Percentiles rank a stretch among this genome's conserved stretches.
Evolutionary conservation across 2,113 vertebrate genomes (phyloP).

Genomic region (cattle (Bos taurus)): ARS-UCD2.0 NC_037343.1:71376001-71376500

Average conservation of each 20-base stretch:
- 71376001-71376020: neutral
- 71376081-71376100: neutral
- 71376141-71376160: neutral
- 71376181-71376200: neutral
- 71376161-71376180: neutral
- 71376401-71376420: neutral
- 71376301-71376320: fast-evolving
- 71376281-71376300: fast-evolving
- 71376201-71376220: neutral
- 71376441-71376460: neutral
- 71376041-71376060: neutral
- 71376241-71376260: neutral
- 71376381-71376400: neutral
- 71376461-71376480: neutral
- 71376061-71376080: neutral
- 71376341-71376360: neutral
- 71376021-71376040: neutral
- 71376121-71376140: neutral
- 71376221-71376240: neutral
- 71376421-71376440: neutral
- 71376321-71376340: fast-evolving
- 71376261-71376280: neutral
- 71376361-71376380: neutral
- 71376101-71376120: neutral
- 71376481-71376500: neutral